Evolutionary conservation across 2,113 vertebrate species (phyloP).

Genomic region (Menidia beryllina): DNA sequence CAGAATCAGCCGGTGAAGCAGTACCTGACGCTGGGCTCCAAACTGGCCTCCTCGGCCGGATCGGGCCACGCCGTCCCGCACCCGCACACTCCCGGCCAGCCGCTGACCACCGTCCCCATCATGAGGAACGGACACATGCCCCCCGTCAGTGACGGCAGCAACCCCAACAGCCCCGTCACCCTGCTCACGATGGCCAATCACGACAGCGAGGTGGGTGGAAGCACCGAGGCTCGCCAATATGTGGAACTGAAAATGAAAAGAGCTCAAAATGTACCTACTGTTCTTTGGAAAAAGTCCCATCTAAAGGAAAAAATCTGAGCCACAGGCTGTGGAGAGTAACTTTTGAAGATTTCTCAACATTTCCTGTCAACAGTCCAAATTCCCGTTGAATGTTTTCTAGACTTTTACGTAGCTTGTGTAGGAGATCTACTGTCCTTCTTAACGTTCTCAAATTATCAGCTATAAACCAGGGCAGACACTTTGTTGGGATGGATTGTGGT

Average conservation of each 20-base stretch:
- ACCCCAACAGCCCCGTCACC: slow-evolving; percentile 82
- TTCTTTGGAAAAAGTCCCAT: slow-evolving; percentile 23
- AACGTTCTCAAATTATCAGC: slow-evolving; percentile 35
- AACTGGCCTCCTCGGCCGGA: slow-evolving; percentile 81
- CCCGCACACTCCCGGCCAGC: slow-evolving; percentile 78
- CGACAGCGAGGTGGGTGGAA: slow-evolving; percentile 84
- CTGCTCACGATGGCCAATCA: slow-evolving; percentile 85
- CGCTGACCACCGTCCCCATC: slow-evolving; percentile 74
- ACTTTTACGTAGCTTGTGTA: background rate
- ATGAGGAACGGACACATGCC: slow-evolving; percentile 85
- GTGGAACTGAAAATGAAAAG: slow-evolving; percentile 63
- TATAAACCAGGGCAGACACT: slow-evolving; percentile 41
- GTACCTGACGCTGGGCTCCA: slow-evolving; percentile 90
- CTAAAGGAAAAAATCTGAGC: slow-evolving; percentile 11
- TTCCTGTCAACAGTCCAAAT: slow-evolving; percentile 27
- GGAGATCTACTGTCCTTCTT: slow-evolving; percentile 23
- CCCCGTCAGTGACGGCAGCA: slow-evolving; percentile 74
- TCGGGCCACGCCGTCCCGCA: slow-evolving; percentile 81
- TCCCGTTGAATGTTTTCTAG: slow-evolving; percentile 10
- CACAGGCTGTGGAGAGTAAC: slow-evolving; percentile 5
- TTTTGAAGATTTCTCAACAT: slow-evolving; percentile 49
- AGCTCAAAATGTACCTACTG: background rate
- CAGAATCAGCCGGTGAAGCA: slow-evolving; percentile 92
- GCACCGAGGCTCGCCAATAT: slow-evolving; percentile 8
- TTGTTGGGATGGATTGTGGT: slow-evolving; percentile 39